These are phyloP conservation scores for Cryptophagus acutangulus DNA, from an alignment of 2,888 invertebrate genomes.

Conservation along the genomic window DNA sequence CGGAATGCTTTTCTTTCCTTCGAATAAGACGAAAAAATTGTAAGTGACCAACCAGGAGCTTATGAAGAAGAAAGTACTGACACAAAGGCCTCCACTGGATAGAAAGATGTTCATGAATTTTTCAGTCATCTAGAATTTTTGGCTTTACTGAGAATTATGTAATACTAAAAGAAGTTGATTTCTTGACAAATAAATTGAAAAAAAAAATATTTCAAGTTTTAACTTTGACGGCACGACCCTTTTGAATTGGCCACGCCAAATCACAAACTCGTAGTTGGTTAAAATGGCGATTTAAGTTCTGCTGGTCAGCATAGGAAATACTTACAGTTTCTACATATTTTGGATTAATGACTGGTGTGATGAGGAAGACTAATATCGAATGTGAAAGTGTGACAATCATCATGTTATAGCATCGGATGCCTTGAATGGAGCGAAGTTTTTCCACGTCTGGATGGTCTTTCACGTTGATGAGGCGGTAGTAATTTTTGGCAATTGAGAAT, in stretches of 20 bases:
- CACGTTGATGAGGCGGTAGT: constrained; percentile 21
- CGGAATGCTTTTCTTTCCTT: constrained; percentile 20
- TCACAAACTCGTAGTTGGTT: too few relatives aligned
- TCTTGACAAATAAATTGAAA: too few relatives aligned
- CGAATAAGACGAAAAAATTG: constrained; percentile 19
- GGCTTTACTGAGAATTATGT: too few relatives aligned
- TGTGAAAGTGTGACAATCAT: constrained; percentile 33
- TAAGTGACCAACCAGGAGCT: constrained; percentile 40
- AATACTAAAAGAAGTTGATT: too few relatives aligned
- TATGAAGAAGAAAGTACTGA: constrained; percentile 42
- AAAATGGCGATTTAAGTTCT: too few relatives aligned
- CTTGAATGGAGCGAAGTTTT: constrained; percentile 32
- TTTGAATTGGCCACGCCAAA: too few relatives aligned
- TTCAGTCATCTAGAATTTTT: constrained; percentile 21
- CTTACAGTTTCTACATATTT: constrained; percentile 33
- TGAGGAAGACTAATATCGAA: constrained; percentile 30
- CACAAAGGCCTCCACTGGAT: constrained; percentile 41
- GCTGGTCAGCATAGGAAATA: too few relatives aligned
- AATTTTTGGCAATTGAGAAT: constrained; percentile 31
- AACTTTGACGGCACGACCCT: too few relatives aligned
- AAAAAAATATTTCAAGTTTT: too few relatives aligned
- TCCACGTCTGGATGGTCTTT: constrained; percentile 20
- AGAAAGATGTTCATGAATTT: constrained; percentile 29
- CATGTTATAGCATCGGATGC: constrained; percentile 34
- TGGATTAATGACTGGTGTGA: constrained; percentile 31